These are phyloP conservation scores for Phymastichus coffea DNA, from an alignment of 1,140 invertebrate genomes.

Conservation along the genomic window DNA sequence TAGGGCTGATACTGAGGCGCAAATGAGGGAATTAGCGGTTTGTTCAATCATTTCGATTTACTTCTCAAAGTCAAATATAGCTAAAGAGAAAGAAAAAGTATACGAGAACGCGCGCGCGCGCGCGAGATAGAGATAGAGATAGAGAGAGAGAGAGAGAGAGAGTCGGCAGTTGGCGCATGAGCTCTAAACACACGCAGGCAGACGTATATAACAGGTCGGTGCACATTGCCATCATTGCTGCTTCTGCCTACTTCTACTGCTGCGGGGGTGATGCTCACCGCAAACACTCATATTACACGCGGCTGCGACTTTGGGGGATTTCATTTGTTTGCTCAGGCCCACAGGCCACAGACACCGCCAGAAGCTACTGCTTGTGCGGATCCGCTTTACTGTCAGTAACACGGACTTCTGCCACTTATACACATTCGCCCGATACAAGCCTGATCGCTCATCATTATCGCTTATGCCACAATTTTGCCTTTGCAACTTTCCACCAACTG, in stretches of 20 bases:
- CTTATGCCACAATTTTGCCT: too few relatives aligned
- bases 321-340: slow-evolving; percentile 10
- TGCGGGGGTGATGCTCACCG: slow-evolving; percentile 16
- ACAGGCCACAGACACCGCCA: not conserved
- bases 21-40: slow-evolving; percentile 47
- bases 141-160: slow-evolving; percentile 3
- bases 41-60: slow-evolving; percentile 59
- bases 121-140: not conserved
- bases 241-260: too few relatives aligned
- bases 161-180: not conserved
- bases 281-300: slow-evolving; percentile 23
- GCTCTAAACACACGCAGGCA: not conserved
- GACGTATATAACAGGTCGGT: too few relatives aligned
- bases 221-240: too few relatives aligned
- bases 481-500: too few relatives aligned
- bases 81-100: slow-evolving; percentile 10
- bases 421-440: too few relatives aligned
- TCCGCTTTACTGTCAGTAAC: too few relatives aligned
- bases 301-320: slow-evolving; percentile 13
- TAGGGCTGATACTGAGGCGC: too few relatives aligned
- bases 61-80: slow-evolving; percentile 54
- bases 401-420: too few relatives aligned
- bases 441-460: too few relatives aligned
- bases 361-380: not conserved
- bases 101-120: not conserved